Conservation (phyloP, 2,888 invertebrate genomes). For the Brachypterus glaber region DNA sequence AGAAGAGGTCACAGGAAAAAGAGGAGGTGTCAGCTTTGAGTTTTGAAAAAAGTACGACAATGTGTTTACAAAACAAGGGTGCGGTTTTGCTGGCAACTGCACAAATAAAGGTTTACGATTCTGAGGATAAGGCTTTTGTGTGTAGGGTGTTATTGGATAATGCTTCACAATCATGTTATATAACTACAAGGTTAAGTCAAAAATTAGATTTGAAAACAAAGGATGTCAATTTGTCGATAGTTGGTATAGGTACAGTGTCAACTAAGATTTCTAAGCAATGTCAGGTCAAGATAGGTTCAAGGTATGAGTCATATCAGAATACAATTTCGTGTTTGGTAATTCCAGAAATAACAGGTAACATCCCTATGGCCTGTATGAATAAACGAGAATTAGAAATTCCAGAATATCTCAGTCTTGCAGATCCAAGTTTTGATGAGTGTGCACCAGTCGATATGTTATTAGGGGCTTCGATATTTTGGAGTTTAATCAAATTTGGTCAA, state of each 20-base stretch:
- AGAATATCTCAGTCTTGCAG: neutral
- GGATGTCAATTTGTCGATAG: neutral
- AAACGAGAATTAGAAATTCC: neutral
- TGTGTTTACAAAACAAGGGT: neutral
- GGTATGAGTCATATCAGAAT: neutral
- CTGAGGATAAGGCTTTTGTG: constrained; percentile 1
- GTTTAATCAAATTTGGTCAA: neutral
- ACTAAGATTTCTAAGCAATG: neutral
- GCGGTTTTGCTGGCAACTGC: neutral
- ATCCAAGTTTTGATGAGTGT: neutral
- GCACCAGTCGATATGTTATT: neutral
- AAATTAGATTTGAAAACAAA: neutral
- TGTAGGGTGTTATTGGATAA: constrained; percentile 7
- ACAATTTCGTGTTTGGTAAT: neutral
- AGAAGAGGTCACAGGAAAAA: no score
- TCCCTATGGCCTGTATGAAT: neutral
- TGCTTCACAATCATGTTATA: constrained; percentile 9
- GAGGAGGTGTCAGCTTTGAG: neutral
- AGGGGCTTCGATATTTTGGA: neutral
- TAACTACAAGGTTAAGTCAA: constrained; percentile 4
- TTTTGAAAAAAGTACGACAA: neutral
- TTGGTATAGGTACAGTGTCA: neutral
- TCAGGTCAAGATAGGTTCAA: neutral
- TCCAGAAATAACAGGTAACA: neutral
- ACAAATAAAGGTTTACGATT: neutral